Conservation (phyloP, 2,888 invertebrate genomes). For the Drosophila infuscata region DNA sequence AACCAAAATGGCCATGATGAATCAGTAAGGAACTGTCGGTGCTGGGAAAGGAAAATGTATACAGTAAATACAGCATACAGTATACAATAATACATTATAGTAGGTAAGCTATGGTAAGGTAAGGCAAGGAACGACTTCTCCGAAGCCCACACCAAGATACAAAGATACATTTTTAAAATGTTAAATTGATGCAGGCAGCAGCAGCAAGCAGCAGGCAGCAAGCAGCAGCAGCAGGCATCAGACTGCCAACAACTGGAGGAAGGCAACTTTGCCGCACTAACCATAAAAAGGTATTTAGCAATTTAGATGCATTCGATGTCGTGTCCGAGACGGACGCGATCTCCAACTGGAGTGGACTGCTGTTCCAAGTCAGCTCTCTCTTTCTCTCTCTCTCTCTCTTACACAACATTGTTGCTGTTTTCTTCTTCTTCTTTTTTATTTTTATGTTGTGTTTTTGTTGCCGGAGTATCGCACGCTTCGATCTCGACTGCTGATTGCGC, state of each 20-base stretch:
- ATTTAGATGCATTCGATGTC: constrained; percentile 81
- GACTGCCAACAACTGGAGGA: constrained; percentile 13
- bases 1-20: constrained; percentile 75
- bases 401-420: constrained; percentile 9
- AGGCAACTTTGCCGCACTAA: constrained; percentile 52
- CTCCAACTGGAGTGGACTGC: constrained; percentile 21
- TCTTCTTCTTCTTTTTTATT: constrained; percentile 7
- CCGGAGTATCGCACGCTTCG: constrained; percentile 75
- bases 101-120: constrained; percentile 19
- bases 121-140: constrained; percentile 64
- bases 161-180: constrained; percentile 80
- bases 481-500: constrained; percentile 73
- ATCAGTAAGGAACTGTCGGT: constrained; percentile 65
- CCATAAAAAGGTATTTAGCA: constrained; percentile 81
- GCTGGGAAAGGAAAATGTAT: constrained; percentile 66
- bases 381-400: background rate
- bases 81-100: constrained; percentile 58
- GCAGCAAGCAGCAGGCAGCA: constrained; percentile 6
- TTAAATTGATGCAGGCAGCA: constrained; percentile 72
- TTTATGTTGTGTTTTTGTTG: constrained; percentile 26
- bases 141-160: constrained; percentile 72
- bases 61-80: constrained; percentile 44
- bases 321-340: constrained; percentile 59
- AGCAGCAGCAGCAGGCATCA: constrained; percentile 10
- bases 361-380: constrained; percentile 2